These are phyloP conservation scores for Zaprionus tsacasi DNA, from an alignment of 1,140 invertebrate genomes.

Conservation along the genomic window DNA sequence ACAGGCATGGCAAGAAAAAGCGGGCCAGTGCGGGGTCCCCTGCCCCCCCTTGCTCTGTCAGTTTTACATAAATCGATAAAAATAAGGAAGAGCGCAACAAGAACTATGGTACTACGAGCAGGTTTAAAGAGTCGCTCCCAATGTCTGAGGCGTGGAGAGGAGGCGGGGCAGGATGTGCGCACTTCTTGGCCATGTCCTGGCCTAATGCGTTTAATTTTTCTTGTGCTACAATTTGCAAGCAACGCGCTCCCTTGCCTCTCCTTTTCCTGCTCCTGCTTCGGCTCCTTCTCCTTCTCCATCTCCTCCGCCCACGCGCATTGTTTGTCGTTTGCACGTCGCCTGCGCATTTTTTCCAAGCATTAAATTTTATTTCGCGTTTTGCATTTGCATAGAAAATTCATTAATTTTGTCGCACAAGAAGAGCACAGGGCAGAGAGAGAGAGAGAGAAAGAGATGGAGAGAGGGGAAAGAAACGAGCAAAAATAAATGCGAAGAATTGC, in stretches of 20 bases:
- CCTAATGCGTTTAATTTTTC: constrained; percentile 80
- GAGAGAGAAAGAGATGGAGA: constrained; percentile 1
- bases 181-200: constrained; percentile 38
- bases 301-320: neutral
- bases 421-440: neutral
- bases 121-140: constrained; percentile 48
- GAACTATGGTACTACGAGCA: constrained; percentile 25
- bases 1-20: constrained; percentile 27
- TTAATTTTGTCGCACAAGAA: constrained; percentile 65
- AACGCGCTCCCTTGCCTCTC: neutral
- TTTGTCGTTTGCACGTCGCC: constrained; percentile 64
- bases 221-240: constrained; percentile 72
- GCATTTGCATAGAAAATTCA: constrained; percentile 80
- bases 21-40: constrained; percentile 1
- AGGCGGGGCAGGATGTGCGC: constrained; percentile 23
- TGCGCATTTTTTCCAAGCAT: constrained; percentile 71
- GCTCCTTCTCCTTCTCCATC: neutral
- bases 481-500: constrained; percentile 51
- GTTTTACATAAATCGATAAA: constrained; percentile 75
- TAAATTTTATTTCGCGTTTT: constrained; percentile 79
- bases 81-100: constrained; percentile 6
- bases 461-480: constrained; percentile 8
- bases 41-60: constrained; percentile 14
- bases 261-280: too few species aligned
- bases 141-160: neutral